Conservation (phyloP, 1,140 invertebrate genomes). For the Ladona fulva region DNA sequence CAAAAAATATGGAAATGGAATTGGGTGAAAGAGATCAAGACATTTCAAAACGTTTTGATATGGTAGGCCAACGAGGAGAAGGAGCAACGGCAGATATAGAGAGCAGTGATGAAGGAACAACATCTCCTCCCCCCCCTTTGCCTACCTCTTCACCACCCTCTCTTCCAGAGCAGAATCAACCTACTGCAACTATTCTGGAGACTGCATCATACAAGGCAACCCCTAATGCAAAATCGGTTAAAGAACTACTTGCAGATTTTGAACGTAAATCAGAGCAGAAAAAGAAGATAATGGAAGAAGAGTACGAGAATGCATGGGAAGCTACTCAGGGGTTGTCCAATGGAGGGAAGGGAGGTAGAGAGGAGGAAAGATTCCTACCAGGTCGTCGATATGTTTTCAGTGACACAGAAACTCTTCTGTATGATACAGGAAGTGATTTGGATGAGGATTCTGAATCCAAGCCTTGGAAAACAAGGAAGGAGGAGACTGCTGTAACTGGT, state of each 20-base stretch:
- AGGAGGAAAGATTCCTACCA: slow-evolving; percentile 12
- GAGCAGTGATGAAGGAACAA: neutral
- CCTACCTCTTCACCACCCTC: neutral
- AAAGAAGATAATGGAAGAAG: neutral
- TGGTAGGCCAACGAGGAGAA: neutral
- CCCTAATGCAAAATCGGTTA: slow-evolving; percentile 39
- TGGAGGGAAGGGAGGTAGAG: neutral
- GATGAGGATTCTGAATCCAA: slow-evolving; percentile 25
- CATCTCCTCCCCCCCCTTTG: neutral
- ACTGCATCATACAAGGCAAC: slow-evolving; percentile 17
- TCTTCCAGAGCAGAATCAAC: neutral
- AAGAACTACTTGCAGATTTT: slow-evolving; percentile 43
- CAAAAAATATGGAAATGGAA: too few relatives aligned
- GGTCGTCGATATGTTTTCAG: slow-evolving; percentile 38
- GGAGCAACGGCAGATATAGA: neutral
- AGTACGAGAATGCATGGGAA: neutral
- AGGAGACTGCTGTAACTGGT: neutral
- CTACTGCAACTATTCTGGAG: neutral
- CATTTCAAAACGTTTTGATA: slow-evolving; percentile 17
- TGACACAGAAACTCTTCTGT: slow-evolving; percentile 42
- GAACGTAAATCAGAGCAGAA: slow-evolving; percentile 38
- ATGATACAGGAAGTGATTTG: slow-evolving; percentile 40
- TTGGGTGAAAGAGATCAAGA: too few relatives aligned
- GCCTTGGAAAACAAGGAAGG: slow-evolving; percentile 13
- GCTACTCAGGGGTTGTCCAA: neutral